A percentile compares a stretch with the other conserved stretches of the same genome.
Evolutionary conservation across 2,888 invertebrate genomes (phyloP).

Genomic region (Lepeophtheirus nordmannii): DNA sequence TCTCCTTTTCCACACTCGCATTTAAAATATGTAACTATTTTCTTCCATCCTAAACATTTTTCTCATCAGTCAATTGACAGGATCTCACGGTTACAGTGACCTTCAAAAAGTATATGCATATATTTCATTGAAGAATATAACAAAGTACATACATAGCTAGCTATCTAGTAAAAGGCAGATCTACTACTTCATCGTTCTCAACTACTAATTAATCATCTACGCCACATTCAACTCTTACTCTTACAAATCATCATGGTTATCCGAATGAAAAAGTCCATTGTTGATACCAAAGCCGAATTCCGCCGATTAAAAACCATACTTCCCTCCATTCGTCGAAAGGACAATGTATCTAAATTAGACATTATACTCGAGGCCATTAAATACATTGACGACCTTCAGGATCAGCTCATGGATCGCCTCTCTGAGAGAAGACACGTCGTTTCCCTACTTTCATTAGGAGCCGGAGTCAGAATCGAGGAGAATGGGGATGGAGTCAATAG

Average conservation of each 20-base stretch:
- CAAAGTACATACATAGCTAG: too few species aligned
- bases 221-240: too few species aligned
- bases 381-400: constrained; percentile 21
- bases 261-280: background rate
- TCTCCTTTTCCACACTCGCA: too few species aligned
- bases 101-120: too few species aligned
- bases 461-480: too few species aligned
- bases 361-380: constrained; percentile 20
- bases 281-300: constrained; percentile 12
- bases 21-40: background rate
- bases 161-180: too few species aligned
- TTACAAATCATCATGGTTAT: background rate
- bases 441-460: too few species aligned
- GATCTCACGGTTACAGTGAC: too few species aligned
- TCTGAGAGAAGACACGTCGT: background rate
- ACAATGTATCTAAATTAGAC: constrained; percentile 15
- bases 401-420: constrained; percentile 15
- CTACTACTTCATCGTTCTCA: too few species aligned
- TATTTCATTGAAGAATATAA: too few species aligned
- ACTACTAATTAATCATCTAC: too few species aligned
- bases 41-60: background rate
- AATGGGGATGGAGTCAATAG: too few species aligned
- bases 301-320: constrained; percentile 15
- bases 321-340: constrained; percentile 18
- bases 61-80: constrained; percentile 4